Conservation (phyloP, 2,888 invertebrate species). For the Parnassius mnemosyne region DNA sequence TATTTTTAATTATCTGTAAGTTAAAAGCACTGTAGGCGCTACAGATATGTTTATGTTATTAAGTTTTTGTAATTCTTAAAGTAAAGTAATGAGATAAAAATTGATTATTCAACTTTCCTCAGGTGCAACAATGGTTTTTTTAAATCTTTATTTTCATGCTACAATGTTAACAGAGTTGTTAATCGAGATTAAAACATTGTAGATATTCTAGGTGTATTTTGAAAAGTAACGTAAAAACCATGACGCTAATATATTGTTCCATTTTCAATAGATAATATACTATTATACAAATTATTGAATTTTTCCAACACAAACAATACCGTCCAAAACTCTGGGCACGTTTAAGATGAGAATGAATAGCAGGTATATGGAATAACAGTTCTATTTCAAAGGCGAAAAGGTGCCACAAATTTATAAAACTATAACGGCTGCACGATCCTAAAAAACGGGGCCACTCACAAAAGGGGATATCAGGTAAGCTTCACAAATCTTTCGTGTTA, state of each 20-base stretch:
- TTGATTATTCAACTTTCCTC: too few relatives aligned
- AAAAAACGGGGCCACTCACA: conserved; percentile 43
- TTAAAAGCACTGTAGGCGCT: neutral
- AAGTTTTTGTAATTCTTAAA: too few relatives aligned
- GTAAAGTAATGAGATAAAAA: too few relatives aligned
- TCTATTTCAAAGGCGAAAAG: conserved; percentile 38
- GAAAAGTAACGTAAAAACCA: too few relatives aligned
- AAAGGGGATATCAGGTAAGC: conserved; percentile 55
- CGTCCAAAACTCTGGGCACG: neutral
- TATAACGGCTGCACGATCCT: conserved; percentile 51
- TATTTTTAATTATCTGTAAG: neutral
- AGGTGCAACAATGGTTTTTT: too few relatives aligned
- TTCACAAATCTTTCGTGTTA: conserved; percentile 57
- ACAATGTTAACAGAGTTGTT: too few relatives aligned
- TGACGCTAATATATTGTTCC: too few relatives aligned
- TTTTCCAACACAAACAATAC: neutral
- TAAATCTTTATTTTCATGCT: too few relatives aligned
- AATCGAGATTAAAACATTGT: too few relatives aligned
- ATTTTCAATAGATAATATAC: neutral
- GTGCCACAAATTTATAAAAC: conserved; percentile 50
- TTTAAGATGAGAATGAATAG: conserved; percentile 42
- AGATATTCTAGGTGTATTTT: too few relatives aligned
- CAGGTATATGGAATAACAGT: conserved; percentile 49
- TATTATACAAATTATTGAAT: neutral
- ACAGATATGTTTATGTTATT: too few relatives aligned